These are phyloP conservation scores for Plecotus auritus DNA, from an alignment of 2,113 vertebrate species.

Conservation along the genomic window DNA sequence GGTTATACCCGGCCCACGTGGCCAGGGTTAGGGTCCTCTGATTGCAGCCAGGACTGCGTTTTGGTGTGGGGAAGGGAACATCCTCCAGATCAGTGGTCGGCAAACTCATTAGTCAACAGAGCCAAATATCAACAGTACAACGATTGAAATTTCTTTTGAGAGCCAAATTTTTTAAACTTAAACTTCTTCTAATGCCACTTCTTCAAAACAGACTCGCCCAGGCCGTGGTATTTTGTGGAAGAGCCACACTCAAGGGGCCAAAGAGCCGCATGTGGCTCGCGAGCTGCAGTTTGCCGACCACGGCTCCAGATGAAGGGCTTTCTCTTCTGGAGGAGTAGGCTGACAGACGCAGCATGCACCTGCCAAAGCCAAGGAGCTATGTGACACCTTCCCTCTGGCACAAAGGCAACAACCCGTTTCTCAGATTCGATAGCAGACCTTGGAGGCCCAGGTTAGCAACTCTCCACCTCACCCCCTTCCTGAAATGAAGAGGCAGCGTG, in stretches of 20 bases:
- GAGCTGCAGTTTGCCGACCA: too few relatives aligned
- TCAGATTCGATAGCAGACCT: not conserved
- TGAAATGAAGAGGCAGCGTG: not conserved
- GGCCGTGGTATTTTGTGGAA: too few relatives aligned
- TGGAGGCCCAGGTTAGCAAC: not conserved
- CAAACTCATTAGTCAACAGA: too few relatives aligned
- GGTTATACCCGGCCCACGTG: not conserved
- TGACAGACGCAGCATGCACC: not conserved
- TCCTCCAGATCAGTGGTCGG: not conserved
- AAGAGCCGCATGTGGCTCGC: too few relatives aligned
- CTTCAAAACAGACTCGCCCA: too few relatives aligned
- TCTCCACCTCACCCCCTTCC: not conserved
- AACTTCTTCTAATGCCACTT: too few relatives aligned
- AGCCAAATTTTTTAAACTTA: too few relatives aligned
- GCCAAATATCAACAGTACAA: too few relatives aligned
- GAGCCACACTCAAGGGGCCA: too few relatives aligned
- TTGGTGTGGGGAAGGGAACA: fast-evolving
- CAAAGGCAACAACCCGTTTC: not conserved
- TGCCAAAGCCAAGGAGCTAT: fast-evolving
- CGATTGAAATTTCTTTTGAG: too few relatives aligned
- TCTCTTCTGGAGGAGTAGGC: not conserved
- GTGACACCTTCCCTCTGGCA: not conserved
- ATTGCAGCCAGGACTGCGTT: not conserved
- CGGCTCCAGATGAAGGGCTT: not conserved
- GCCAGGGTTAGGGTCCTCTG: not conserved